These are phyloP conservation scores for Cygnus atratus DNA, from an alignment of 2,113 vertebrate genomes.

Conservation along the genomic window DNA sequence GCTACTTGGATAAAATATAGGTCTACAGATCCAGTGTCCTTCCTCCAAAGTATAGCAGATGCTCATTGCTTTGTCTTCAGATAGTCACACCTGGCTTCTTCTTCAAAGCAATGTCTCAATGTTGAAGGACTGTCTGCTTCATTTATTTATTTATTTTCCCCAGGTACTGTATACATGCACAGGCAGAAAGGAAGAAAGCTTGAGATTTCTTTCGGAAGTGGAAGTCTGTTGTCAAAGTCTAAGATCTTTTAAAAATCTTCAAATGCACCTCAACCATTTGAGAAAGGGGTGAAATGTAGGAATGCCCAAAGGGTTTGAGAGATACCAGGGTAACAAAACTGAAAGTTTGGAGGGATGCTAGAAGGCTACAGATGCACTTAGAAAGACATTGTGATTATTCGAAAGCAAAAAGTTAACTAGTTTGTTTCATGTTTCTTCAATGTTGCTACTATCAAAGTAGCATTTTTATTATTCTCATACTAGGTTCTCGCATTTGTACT, in stretches of 20 bases:
- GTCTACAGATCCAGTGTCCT: conserved; percentile 63
- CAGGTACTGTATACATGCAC: neutral
- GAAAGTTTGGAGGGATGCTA: neutral
- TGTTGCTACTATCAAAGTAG: neutral
- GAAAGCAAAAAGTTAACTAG: neutral
- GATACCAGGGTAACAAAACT: neutral
- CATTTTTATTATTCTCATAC: neutral
- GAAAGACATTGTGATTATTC: neutral
- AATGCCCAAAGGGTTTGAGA: neutral
- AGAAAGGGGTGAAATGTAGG: neutral
- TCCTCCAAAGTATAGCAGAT: conserved; percentile 61
- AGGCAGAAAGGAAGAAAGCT: conserved; percentile 11
- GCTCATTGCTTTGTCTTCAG: conserved; percentile 59
- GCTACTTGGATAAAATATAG: conserved; percentile 71
- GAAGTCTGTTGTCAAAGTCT: neutral
- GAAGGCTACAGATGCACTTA: neutral
- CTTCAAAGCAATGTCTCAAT: conserved; percentile 6
- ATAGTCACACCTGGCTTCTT: conserved; percentile 3
- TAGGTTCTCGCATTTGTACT: neutral
- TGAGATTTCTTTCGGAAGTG: conserved; percentile 25
- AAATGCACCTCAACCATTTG: neutral
- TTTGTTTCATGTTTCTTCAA: neutral
- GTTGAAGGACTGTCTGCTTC: neutral
- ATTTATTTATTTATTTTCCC: neutral
- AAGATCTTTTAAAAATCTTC: conserved; percentile 14